Evolutionary conservation across 2,797 vertebrate species (phyloP), one percentile per base, ranked within the genome.

Genomic region (Rhabdomys pumilio): DNA sequence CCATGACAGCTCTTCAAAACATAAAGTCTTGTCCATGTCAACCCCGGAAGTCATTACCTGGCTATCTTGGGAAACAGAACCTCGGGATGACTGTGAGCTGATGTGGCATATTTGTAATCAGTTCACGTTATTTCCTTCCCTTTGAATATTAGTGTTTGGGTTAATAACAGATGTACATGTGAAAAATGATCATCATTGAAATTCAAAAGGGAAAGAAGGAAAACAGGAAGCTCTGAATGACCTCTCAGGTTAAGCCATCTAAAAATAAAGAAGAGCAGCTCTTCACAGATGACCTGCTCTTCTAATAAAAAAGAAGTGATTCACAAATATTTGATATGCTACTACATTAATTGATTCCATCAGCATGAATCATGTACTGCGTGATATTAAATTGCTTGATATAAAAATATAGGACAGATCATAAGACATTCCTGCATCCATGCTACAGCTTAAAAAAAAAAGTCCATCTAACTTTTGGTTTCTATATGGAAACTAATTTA

Each of bases 191-290:
- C 82, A 96, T 97, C 69, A 89, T 69, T 97, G 88, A 90, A 86
- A 83, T 91, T 92, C 92, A 94, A 96, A 41, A 95, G 85, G 90
- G 53, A 95, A 96, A 97, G 83, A 87, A 97, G 82, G 83, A 98
- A 97, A 97, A 98, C 97, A 98, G 98, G 98, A 98, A 98, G 95
- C 79, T 96, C 90, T 61, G 75, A 96, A 79, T 89, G 96, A 97
- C 93, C 94, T 97, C 86, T 95, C 67, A 76, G 61, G 59, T 96
- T 96, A 92, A 90, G 61, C 84, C 95, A 96, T 96, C 96, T 97
- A 97, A 97, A 97, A 97, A 97, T 97, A 98, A 96, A 96, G 22
- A 79, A 13, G 61, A 90, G n/a, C 85, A 89, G 93, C 77, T 90
- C 94, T 95, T 91, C 80, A 90, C 55, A 91, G 91, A 95, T 29